Evolutionary conservation across 2,797 vertebrate genomes (phyloP).

Genomic region (Orestias chungarensis): DNA sequence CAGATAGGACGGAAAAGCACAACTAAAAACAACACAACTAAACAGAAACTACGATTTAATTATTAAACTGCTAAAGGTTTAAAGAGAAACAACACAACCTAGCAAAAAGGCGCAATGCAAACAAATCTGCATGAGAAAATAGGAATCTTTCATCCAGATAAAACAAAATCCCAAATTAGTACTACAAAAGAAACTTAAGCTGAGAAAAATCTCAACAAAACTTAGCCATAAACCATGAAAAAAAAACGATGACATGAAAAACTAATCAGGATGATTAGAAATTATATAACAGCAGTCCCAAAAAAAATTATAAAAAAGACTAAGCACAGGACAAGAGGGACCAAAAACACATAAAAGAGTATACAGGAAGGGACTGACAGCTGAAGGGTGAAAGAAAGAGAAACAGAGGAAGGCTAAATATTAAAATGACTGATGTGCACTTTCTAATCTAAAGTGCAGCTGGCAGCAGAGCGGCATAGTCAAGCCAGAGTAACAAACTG

Average conservation of each 20-base stretch:
- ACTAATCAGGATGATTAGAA: neutral
- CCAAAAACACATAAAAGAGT: neutral
- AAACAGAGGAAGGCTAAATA: conserved; percentile 31
- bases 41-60: neutral
- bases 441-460: conserved; percentile 56
- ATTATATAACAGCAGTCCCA: neutral
- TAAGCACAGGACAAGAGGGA: neutral
- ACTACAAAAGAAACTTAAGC: neutral
- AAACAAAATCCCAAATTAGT: neutral
- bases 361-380: neutral
- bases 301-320: neutral
- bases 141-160: neutral
- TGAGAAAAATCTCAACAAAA: neutral
- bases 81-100: neutral
- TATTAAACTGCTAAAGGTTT: neutral
- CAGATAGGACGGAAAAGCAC: neutral
- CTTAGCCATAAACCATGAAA: neutral
- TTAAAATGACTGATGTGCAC: conserved; percentile 64
- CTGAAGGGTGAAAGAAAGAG: conserved; percentile 13
- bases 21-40: neutral
- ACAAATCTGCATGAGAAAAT: neutral
- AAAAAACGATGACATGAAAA: neutral
- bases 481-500: conserved; percentile 52
- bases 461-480: conserved; percentile 52
- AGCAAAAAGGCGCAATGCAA: neutral